phyloP scores from a whole-genome alignment of 2,888 invertebrate genomes.

The Eurois occulta region DNA sequence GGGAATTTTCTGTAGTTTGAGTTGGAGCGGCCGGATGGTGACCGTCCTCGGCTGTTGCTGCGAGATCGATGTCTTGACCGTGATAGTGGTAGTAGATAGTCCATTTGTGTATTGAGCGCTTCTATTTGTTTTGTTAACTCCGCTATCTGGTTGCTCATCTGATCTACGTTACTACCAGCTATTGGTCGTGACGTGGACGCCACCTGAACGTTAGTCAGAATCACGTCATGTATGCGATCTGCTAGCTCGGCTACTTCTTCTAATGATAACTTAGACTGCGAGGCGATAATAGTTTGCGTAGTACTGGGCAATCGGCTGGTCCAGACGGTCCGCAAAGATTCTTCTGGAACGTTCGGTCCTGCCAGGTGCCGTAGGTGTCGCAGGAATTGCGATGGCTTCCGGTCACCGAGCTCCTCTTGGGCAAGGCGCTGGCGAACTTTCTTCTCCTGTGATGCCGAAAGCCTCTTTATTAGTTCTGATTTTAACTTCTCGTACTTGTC shows the following conservation, averaged over 20 bases:
- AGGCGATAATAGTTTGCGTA: neutral
- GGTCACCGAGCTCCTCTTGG: neutral
- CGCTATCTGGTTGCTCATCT: conserved; percentile 1
- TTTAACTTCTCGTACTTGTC: conserved; percentile 1
- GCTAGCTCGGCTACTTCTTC: neutral
- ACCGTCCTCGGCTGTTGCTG: neutral
- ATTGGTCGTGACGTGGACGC: neutral
- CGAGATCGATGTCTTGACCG: neutral
- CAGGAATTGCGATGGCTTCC: conserved; percentile 1
- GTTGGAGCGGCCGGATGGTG: neutral
- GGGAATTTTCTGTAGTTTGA: conserved; percentile 15
- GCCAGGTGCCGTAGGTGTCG: neutral
- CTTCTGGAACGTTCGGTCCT: neutral
- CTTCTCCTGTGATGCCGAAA: neutral
- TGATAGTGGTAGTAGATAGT: neutral
- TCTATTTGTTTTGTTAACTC: conserved; percentile 3
- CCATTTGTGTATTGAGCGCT: neutral
- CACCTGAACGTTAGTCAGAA: neutral
- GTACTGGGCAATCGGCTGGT: neutral
- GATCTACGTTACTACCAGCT: neutral
- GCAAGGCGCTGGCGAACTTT: neutral
- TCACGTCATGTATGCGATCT: neutral
- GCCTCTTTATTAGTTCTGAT: neutral
- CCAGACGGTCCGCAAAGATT: neutral
- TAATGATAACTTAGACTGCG: neutral